Conservation (phyloP, 2,888 invertebrate genomes). For the Laspeyria flexula region DNA sequence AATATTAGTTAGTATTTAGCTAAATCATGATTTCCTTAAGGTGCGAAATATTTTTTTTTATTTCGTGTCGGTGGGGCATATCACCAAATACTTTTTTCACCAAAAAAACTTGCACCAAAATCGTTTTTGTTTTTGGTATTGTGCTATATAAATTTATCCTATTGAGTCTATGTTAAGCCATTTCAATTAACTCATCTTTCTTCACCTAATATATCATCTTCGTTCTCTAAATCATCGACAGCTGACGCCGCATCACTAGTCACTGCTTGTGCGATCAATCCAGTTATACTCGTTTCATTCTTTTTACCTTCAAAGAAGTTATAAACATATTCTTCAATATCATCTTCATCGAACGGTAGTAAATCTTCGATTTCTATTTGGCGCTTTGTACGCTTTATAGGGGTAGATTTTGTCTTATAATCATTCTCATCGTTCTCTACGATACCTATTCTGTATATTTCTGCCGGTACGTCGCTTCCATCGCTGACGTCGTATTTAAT, state of each 20-base stretch:
- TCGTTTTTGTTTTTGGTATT: slow-evolving; percentile 58
- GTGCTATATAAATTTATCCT: slow-evolving; percentile 53
- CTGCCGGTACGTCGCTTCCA: slow-evolving; percentile 80
- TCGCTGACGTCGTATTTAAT: slow-evolving; percentile 86
- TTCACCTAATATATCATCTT: slow-evolving; percentile 57
- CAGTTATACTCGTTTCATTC: slow-evolving; percentile 73
- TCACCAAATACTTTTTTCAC: slow-evolving; percentile 15
- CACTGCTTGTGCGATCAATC: slow-evolving; percentile 72
- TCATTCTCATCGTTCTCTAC: slow-evolving; percentile 83
- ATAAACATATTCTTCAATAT: slow-evolving; percentile 73
- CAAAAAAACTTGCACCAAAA: slow-evolving; percentile 48
- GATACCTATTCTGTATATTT: slow-evolving; percentile 87
- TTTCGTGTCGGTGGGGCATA: slow-evolving; percentile 35
- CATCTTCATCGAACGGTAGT: slow-evolving; percentile 76
- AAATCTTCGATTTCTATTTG: slow-evolving; percentile 76
- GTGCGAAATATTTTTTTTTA: slow-evolving; percentile 2
- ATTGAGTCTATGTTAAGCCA: slow-evolving; percentile 33
- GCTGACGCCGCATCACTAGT: slow-evolving; percentile 65
- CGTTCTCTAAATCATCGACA: slow-evolving; percentile 63
- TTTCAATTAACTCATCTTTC: slow-evolving; percentile 55
- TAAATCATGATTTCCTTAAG: too few relatives aligned
- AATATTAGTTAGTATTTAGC: too few relatives aligned
- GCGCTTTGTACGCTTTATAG: slow-evolving; percentile 60
- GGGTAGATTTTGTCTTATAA: slow-evolving; percentile 55
- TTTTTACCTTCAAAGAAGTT: slow-evolving; percentile 71